phyloP scores from a whole-genome alignment of 2,888 invertebrate species.

The Desoria tigrina region DNA sequence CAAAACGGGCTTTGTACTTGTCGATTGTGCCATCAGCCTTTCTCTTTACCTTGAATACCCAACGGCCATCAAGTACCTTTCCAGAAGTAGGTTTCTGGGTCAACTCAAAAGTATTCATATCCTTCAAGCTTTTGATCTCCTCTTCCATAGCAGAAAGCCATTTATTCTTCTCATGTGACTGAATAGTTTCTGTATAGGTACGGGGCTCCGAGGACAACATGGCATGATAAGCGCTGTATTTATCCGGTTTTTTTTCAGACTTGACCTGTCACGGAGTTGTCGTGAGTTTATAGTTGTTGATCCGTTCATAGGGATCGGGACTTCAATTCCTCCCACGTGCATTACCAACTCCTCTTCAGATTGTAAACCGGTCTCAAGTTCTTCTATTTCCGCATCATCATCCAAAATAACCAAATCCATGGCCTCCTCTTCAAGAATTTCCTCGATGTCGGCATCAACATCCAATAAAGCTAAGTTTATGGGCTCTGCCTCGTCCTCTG shows the following conservation, averaged over 20 bases:
- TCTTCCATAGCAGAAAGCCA: not conserved
- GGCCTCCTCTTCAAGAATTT: too few species aligned
- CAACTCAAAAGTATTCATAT: not conserved
- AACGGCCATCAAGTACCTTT: not conserved
- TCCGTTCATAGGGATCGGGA: too few species aligned
- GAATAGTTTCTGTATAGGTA: not conserved
- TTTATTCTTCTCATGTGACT: not conserved
- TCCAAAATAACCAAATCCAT: too few species aligned
- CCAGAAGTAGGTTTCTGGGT: not conserved
- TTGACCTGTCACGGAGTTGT: not conserved
- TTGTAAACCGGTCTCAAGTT: too few species aligned
- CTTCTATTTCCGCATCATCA: too few species aligned
- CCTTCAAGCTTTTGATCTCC: not conserved
- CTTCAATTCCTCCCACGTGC: too few species aligned
- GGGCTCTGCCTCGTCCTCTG: too few species aligned
- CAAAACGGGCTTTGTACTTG: not conserved
- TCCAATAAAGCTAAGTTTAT: too few species aligned
- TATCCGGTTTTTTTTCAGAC: not conserved
- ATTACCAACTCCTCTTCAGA: too few species aligned
- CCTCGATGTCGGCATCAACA: too few species aligned
- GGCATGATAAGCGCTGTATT: not conserved
- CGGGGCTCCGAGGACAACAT: not conserved
- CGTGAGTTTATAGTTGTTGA: too few species aligned
- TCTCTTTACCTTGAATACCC: slow-evolving; percentile 6
- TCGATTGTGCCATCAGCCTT: not conserved